Conservation (phyloP, 2,797 vertebrate species). For the Myiotriccus ornatus region DNA sequence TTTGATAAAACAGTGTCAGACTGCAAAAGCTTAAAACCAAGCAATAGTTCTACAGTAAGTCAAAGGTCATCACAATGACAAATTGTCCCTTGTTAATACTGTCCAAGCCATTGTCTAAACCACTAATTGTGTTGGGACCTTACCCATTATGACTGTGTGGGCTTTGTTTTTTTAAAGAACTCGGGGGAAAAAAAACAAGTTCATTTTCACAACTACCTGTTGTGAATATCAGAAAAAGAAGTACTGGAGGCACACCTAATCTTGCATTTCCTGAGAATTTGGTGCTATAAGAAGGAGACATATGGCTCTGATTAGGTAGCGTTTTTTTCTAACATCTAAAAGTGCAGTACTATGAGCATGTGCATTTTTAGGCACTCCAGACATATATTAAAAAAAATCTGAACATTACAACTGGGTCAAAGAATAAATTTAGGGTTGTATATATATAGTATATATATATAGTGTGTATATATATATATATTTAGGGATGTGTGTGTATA, state of each 20-base stretch:
- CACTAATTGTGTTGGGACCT: neutral
- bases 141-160: neutral
- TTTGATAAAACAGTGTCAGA: neutral
- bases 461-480: neutral
- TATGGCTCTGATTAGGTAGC: neutral
- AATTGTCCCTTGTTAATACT: accelerated
- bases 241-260: neutral
- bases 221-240: neutral
- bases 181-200: too few relatives aligned
- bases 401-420: neutral
- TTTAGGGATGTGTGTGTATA: too few relatives aligned
- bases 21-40: neutral
- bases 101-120: neutral
- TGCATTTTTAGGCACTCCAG: neutral
- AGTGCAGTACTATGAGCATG: neutral
- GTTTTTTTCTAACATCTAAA: neutral
- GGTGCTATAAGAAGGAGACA: neutral
- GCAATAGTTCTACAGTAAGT: neutral
- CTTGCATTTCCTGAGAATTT: neutral
- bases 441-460: too few relatives aligned
- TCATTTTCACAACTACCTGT: neutral
- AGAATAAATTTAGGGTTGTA: neutral
- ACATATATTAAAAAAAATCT: neutral
- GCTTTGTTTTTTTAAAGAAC: neutral
- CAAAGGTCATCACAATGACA: neutral